Base-by-base conservation (phyloP, 2,888 invertebrate species). In the Yponomeuta sedellus region DNA sequence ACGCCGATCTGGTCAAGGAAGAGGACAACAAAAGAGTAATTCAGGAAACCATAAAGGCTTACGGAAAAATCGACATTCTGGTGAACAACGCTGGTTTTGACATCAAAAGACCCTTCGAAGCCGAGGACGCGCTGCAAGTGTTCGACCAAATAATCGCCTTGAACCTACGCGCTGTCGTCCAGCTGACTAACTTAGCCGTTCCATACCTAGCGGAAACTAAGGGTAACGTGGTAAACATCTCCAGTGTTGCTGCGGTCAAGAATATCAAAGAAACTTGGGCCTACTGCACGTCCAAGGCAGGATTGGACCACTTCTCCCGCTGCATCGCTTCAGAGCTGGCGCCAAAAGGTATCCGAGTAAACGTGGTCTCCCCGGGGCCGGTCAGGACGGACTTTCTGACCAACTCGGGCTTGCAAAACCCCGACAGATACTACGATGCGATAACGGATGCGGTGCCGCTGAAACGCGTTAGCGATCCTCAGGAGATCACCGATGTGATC, bases 291-390 rank as follows among this genome's bases (percentile, higher is more conserved):
- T 93, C 94, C 28, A 96, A 96, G 83, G 88, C 94, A 39, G 95
- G 95, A 19, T 74, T 96, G 20, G 94, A 95, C 80, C 95, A 96
- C 76, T 92, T 96, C 70, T 96, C 96, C 1, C 87, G 93, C 73
- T 94, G 94, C 77, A 83, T 92, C n/a, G 96, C 96, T 25, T 77
- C 95, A 64, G 95, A 94, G 69, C 76, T 94, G 62, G 93, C 93
- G 68, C 69, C 79, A 0, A 85, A 92, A 75, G 88, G 80, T 57
- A 93, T 95, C 1, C 84, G 95, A 67, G 95, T 95, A 0, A 96
- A 96, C 78, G 88, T 93, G 62, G 94, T 96, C 4, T 93, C 93
- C 74, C 96, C 96, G 25, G 96, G 96, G 57, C 93, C 94, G 0
- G 92, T 94, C 4, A 94, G 72, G 64, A 80, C 80, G 4, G 74